Conservation (phyloP, 2,888 invertebrate genomes). For the Eristalinus aeneus region DNA sequence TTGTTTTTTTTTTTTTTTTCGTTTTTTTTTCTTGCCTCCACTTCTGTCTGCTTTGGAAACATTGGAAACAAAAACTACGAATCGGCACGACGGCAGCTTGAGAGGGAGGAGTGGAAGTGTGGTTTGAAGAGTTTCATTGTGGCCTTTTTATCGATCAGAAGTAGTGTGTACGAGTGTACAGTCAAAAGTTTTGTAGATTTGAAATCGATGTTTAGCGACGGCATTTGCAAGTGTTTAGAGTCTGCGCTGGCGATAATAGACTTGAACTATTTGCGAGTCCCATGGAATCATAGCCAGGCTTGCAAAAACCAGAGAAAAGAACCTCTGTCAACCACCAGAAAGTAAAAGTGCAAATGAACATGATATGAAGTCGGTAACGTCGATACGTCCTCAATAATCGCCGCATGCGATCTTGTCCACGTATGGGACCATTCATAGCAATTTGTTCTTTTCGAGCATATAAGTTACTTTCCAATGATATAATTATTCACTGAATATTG, state of each 20-base stretch:
- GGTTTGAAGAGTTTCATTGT: neutral
- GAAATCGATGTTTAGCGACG: conserved; percentile 28
- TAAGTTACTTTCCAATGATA: no score
- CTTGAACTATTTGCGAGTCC: no score
- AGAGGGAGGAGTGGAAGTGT: neutral
- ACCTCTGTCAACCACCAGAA: no score
- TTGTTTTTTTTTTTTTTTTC: conserved; percentile 37
- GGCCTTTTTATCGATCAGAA: conserved; percentile 2
- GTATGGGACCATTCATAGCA: no score
- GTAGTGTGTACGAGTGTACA: conserved; percentile 21
- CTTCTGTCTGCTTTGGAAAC: conserved; percentile 31
- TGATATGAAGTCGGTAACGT: no score
- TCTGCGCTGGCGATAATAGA: neutral
- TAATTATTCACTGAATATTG: no score
- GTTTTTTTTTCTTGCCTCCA: conserved; percentile 13
- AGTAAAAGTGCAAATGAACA: no score
- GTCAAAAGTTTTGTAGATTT: neutral
- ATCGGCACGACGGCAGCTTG: neutral
- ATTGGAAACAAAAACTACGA: neutral
- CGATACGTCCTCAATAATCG: no score
- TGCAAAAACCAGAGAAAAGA: no score
- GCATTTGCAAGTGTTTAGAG: neutral
- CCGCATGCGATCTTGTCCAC: no score
- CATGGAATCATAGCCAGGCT: no score
- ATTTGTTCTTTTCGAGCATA: no score